Evolutionary conservation across 2,797 vertebrate genomes (phyloP), one percentile per base, ranked within the genome.

Genomic region (Sylvilagus floridanus): DNA sequence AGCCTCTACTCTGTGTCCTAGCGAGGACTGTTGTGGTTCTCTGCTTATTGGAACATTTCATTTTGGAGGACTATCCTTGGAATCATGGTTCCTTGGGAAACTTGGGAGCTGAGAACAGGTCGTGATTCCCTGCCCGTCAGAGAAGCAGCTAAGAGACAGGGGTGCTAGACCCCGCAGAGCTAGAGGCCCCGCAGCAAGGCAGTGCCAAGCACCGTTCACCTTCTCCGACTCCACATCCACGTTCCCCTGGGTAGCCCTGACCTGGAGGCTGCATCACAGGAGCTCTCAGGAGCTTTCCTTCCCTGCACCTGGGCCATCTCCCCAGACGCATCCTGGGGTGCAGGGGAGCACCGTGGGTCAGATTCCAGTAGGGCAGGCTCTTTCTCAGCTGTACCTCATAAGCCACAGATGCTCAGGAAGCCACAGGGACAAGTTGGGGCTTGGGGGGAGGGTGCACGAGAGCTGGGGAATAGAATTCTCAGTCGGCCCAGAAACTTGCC

Each of bases 401-500:
- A 78, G 50, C 63, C 22, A 0, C 37, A 69, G 68, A 84, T 5
- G 22, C 54, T 57, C 50, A 73, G 66, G 83, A 66, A 30, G 60
- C 75, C 72, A 10, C 28, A 57, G 60, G 37, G 79, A 81, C 87
- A 72, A 81, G 68, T 57, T 76, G 68, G 84, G 85, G 60, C 94
- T 92, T 96, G 85, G 92, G 87, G 42, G 8, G 54, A 17, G 73
- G 35, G 35, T n/a, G 65, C 37, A 0, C 37, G 57, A 92, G 78
- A 75, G n/a, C 60, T 7, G 0, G 28, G 68, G 57, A 81, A 75
- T 2, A 57, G 88, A 90, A 84, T 65, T 32, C 84, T 88, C 71
- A 85, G 66, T 62, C 52, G 65, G 79, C 52, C 54, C 79, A 90
- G 88, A 97, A 84, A 96, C 68, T 65, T 89, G 90, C 88, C 13